These are phyloP conservation scores for Dasyornis broadbenti DNA, from an alignment of 2,113 vertebrate genomes.

Conservation along the genomic window DNA sequence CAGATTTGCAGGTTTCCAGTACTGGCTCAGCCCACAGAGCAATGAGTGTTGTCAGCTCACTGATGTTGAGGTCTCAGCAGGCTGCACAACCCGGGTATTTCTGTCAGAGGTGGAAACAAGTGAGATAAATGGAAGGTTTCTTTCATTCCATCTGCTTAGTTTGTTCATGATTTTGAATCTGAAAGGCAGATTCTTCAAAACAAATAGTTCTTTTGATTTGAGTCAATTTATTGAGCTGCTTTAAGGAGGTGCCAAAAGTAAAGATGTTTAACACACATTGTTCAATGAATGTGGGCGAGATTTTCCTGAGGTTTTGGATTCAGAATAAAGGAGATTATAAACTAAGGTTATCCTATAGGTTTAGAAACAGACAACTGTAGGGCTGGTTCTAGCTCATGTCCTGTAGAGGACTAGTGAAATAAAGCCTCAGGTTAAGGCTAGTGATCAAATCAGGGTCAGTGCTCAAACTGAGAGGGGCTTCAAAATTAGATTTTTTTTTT, in stretches of 20 bases:
- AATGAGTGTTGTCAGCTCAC: neutral
- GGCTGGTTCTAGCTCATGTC: neutral
- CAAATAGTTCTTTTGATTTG: neutral
- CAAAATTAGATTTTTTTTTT: neutral
- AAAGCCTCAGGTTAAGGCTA: neutral
- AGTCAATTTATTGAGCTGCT: neutral
- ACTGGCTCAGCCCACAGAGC: neutral
- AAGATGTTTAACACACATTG: neutral
- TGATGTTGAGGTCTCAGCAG: neutral
- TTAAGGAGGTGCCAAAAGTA: neutral
- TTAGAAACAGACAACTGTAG: neutral
- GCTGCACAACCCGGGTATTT: neutral
- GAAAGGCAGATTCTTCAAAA: neutral
- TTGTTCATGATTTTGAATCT: neutral
- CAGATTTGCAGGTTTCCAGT: neutral
- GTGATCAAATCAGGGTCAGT: neutral
- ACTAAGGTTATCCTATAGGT: neutral
- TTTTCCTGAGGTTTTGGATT: neutral
- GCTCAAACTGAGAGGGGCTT: neutral
- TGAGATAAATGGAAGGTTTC: neutral
- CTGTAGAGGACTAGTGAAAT: neutral
- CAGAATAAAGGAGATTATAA: neutral
- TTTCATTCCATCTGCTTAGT: neutral
- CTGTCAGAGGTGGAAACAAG: neutral
- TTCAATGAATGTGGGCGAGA: neutral